Evolutionary conservation across 2,113 vertebrate species (phyloP), one percentile per base, ranked within the genome.

Genomic region (Perca schrenkii): DNA sequence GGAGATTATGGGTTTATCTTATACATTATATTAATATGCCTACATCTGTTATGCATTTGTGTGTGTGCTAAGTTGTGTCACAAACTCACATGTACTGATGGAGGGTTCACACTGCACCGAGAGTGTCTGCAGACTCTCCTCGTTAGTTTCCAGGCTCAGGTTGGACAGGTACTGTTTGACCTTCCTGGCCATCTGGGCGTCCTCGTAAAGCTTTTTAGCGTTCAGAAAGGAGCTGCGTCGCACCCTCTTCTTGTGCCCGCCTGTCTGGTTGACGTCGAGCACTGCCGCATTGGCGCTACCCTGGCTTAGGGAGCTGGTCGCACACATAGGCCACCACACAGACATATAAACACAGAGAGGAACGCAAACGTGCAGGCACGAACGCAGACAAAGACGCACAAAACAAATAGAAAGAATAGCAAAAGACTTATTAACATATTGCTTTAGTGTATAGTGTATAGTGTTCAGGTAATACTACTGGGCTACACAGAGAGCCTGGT

Each of bases 141-240:
- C 98, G 34, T 98, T 99, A 79, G 97, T 98, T 83, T 99, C 98
- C 64, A 99, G 94, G 82, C 97, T 97, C 88, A 99, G 94, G 89
- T 98, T 96, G 70, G 96, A 97, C 88, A 99, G 95, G 92, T 99
- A 99, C 88, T 99, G 98, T 74, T 98, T 99, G 57, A 99, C 98
- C 86, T 97, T 98, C 61, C 98, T 95, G 76, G 98, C 97, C 98
- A 99, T 99, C 91, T 99, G 98, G 50, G 98, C 98, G 56, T 99
- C 98, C 93, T 99, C 98, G 8, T 99, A 99, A 34, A 99, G 95
- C 92, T 99, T 99, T 94, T 99, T 99, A 92, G 98, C 98, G 63
- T 99, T 99, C 47, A 99, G 97, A 92, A 99, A 99, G 86, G 98
- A 99, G 93, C 98, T 99, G 73, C 98, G 97, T 10, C 98, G 97